These are phyloP conservation scores for Rhizomys pruinosus DNA, from an alignment of 2,113 vertebrate species.

Conservation along the genomic window DNA sequence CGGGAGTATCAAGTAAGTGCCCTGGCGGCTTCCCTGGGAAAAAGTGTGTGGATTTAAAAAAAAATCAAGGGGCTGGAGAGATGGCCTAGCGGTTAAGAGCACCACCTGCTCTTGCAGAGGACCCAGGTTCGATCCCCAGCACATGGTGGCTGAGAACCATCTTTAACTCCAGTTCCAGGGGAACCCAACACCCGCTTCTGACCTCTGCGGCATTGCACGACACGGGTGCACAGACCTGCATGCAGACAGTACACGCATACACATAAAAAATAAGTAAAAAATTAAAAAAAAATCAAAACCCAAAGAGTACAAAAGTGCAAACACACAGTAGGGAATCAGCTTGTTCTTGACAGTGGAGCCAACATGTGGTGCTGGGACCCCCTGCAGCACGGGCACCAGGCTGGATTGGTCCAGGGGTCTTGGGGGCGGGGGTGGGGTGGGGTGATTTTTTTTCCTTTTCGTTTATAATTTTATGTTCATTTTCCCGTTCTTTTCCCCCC, in stretches of 20 bases:
- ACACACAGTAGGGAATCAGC: slow-evolving; percentile 82
- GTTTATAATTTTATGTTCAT: slow-evolving; percentile 85
- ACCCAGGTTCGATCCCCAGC: no score
- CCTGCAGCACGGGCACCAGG: slow-evolving; percentile 76
- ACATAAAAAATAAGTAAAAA: no score
- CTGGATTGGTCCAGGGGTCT: slow-evolving; percentile 67
- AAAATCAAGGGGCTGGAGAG: no score
- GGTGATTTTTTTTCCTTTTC: slow-evolving; percentile 77
- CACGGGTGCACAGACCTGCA: no score
- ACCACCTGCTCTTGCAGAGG: no score
- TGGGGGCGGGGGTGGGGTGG: background rate
- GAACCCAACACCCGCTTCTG: no score
- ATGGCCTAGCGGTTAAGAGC: no score
- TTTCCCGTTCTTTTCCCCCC: slow-evolving; percentile 59
- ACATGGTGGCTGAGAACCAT: no score
- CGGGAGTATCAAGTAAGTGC: slow-evolving; percentile 99
- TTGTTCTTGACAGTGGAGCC: slow-evolving; percentile 83
- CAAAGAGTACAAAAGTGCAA: slow-evolving; percentile 72
- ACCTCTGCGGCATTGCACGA: no score
- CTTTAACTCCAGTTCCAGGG: no score
- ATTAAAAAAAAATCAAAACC: slow-evolving; percentile 49
- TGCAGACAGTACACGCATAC: no score
- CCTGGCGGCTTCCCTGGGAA: slow-evolving; percentile 86
- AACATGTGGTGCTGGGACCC: slow-evolving; percentile 82
- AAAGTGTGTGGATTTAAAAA: slow-evolving; percentile 88